phyloP scores from a whole-genome alignment of 2,797 vertebrate genomes.

The Sebastes hubbsi region DNA sequence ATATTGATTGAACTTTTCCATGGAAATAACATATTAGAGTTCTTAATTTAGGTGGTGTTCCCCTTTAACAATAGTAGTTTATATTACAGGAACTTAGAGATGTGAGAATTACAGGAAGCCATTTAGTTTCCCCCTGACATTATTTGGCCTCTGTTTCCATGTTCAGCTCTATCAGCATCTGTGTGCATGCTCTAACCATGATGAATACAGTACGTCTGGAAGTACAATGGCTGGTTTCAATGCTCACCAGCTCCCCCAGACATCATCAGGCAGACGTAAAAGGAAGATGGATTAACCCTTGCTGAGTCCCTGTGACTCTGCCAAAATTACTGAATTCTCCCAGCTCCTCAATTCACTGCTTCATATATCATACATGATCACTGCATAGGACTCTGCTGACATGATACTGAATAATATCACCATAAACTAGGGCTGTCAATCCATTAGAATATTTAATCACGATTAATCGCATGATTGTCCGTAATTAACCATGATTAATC shows the following conservation, averaged over 20 bases:
- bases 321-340: not conserved
- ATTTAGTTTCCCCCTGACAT: not conserved
- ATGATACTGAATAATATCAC: not conserved
- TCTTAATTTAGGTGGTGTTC: no score
- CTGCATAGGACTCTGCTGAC: not conserved
- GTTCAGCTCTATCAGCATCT: not conserved
- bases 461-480: no score
- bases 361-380: not conserved
- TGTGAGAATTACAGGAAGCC: constrained; percentile 9
- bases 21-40: no score
- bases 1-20: no score
- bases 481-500: no score
- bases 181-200: not conserved
- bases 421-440: no score
- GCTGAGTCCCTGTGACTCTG: not conserved
- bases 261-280: constrained; percentile 21
- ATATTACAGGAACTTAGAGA: not conserved
- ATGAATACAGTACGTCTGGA: constrained; percentile 25
- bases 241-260: not conserved
- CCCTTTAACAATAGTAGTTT: not conserved
- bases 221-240: constrained; percentile 46
- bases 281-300: constrained; percentile 7
- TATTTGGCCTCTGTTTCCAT: constrained; percentile 11
- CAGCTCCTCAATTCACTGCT: not conserved
- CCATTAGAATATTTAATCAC: no score